These are phyloP conservation scores for Lonchura striata DNA, from an alignment of 2,113 vertebrate genomes.

Conservation along the genomic window DNA sequence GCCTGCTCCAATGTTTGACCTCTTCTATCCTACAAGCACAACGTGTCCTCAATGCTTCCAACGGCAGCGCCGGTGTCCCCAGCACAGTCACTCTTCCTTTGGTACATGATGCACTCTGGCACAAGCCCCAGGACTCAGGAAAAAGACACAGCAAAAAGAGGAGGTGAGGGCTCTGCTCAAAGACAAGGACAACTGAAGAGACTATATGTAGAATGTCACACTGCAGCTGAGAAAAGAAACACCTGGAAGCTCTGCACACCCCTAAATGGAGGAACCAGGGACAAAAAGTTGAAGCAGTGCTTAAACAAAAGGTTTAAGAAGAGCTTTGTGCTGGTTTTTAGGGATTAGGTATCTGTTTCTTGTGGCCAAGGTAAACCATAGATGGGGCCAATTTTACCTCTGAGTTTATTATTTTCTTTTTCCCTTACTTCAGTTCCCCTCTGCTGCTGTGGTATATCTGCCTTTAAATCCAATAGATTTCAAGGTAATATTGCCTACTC, in stretches of 20 bases:
- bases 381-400: neutral
- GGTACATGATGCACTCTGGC: neutral
- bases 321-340: neutral
- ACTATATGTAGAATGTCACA: neutral
- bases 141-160: neutral
- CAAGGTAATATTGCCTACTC: neutral
- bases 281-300: neutral
- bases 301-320: neutral
- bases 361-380: neutral
- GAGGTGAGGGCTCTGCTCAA: neutral
- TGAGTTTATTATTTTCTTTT: neutral
- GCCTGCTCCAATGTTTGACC: neutral
- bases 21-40: neutral
- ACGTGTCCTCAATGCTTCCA: fast-evolving
- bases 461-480: neutral
- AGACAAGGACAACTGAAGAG: neutral
- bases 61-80: fast-evolving
- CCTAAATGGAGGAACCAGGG: neutral
- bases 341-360: neutral
- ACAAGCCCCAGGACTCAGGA: neutral
- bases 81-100: neutral
- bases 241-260: neutral
- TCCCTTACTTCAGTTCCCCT: neutral
- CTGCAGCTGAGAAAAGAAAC: fast-evolving
- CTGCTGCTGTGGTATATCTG: neutral